Evolutionary conservation across 92 coral and sea anemone genomes (phyloP).

Genomic region (Zoanthus gigantus): DNA sequence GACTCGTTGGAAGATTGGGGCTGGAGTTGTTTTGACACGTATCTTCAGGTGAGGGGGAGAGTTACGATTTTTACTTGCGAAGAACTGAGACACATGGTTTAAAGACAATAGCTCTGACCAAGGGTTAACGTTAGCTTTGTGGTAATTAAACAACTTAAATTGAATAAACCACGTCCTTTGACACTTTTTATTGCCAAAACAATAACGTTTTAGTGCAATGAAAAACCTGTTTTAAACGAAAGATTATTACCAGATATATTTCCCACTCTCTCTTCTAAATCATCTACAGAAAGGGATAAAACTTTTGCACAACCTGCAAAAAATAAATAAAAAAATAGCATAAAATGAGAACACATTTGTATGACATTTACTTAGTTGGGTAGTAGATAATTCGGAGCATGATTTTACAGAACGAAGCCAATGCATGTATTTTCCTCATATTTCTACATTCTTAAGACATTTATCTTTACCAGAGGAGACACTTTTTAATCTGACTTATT

Average conservation of each 20-base stretch:
- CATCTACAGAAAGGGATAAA: slow-evolving; percentile 1
- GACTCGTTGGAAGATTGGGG: slow-evolving; percentile 59
- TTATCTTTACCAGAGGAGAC: neutral
- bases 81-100: no score
- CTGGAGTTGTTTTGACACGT: neutral
- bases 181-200: neutral
- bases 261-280: neutral
- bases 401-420: neutral
- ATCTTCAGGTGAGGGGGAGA: slow-evolving; percentile 10
- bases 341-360: no score
- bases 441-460: neutral
- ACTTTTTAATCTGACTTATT: neutral
- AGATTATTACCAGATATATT: slow-evolving; percentile 1
- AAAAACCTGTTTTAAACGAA: neutral
- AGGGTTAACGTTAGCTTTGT: no score
- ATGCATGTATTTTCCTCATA: neutral
- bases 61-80: no score
- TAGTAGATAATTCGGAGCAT: neutral
- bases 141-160: no score
- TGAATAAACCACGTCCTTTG: no score
- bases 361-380: neutral
- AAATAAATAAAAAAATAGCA: no score
- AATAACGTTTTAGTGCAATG: neutral
- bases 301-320: slow-evolving; percentile 15
- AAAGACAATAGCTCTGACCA: no score